Evolutionary conservation across 2,888 invertebrate species (phyloP).

Genomic region (Coenonympha arcania): DNA sequence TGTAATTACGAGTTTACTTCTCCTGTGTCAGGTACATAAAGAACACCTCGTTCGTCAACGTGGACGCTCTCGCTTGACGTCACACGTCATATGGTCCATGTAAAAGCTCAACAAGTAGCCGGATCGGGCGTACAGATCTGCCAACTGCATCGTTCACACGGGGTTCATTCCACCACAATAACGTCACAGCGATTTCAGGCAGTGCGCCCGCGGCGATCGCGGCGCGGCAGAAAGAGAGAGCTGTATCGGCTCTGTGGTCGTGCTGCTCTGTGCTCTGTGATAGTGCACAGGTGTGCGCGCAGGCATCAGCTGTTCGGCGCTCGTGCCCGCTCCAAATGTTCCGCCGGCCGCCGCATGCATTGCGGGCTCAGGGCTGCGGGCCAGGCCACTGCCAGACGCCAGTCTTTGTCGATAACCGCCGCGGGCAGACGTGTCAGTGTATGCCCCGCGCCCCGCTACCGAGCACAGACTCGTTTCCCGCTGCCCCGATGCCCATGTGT

Average conservation of each 20-base stretch:
- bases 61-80: slow-evolving; percentile 6
- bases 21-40: neutral
- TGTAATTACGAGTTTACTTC: no score
- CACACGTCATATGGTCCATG: slow-evolving; percentile 12
- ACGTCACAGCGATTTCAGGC: slow-evolving; percentile 48
- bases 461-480: slow-evolving; percentile 36
- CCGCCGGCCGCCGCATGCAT: slow-evolving; percentile 37
- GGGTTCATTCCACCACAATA: slow-evolving; percentile 39
- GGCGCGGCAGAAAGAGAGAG: slow-evolving; percentile 63
- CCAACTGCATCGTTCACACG: slow-evolving; percentile 35
- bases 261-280: slow-evolving; percentile 18
- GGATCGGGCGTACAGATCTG: slow-evolving; percentile 16
- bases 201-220: slow-evolving; percentile 39
- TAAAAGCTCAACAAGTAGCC: slow-evolving; percentile 17
- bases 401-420: slow-evolving; percentile 54
- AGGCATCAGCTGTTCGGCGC: slow-evolving; percentile 64
- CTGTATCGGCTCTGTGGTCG: slow-evolving; percentile 7
- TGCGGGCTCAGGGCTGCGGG: slow-evolving; percentile 38
- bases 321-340: slow-evolving; percentile 34
- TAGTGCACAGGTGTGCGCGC: slow-evolving; percentile 61
- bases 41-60: neutral
- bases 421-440: slow-evolving; percentile 47
- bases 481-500: slow-evolving; percentile 43
- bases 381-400: slow-evolving; percentile 24
- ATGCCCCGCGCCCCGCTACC: slow-evolving; percentile 27